Evolutionary conservation across 1,140 invertebrate species (phyloP).

Genomic region (Brachionus rotundiformis): DNA sequence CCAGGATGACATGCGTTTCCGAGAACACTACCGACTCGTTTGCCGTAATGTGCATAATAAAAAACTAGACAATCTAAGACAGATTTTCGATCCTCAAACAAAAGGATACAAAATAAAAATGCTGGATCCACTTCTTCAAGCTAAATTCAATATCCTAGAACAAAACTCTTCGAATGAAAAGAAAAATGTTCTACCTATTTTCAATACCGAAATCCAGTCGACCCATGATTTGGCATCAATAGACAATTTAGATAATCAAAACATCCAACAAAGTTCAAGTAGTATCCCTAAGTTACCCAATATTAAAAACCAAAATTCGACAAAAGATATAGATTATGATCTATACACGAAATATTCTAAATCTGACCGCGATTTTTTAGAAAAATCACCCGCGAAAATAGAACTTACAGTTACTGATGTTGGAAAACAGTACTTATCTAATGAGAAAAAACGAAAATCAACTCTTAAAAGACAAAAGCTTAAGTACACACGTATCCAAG

Average conservation of each 20-base stretch:
- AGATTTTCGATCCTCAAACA: slow-evolving; percentile 8
- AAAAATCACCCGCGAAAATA: slow-evolving; percentile 42
- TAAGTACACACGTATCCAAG: slow-evolving; percentile 3
- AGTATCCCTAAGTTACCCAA: slow-evolving; percentile 24
- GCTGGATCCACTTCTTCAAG: background rate
- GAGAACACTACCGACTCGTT: slow-evolving; percentile 31
- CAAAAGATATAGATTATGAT: background rate
- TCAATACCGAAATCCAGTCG: background rate
- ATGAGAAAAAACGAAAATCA: slow-evolving; percentile 39
- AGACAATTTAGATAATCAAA: background rate
- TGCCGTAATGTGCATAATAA: slow-evolving; percentile 46
- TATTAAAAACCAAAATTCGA: background rate
- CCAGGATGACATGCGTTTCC: slow-evolving; percentile 42
- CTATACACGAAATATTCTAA: slow-evolving; percentile 35
- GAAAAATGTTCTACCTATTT: background rate
- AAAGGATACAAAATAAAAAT: slow-evolving; percentile 7
- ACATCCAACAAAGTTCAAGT: background rate
- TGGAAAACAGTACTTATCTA: slow-evolving; percentile 42
- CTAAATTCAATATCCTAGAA: slow-evolving; percentile 21
- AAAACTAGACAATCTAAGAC: slow-evolving; percentile 41
- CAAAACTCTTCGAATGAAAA: background rate
- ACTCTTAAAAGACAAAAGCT: slow-evolving; percentile 10
- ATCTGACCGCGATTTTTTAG: slow-evolving; percentile 26
- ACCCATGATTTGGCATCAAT: background rate
- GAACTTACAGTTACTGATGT: slow-evolving; percentile 41